phyloP scores from a whole-genome alignment of 2,113 vertebrate species.

The Archilochus colubris region DNA sequence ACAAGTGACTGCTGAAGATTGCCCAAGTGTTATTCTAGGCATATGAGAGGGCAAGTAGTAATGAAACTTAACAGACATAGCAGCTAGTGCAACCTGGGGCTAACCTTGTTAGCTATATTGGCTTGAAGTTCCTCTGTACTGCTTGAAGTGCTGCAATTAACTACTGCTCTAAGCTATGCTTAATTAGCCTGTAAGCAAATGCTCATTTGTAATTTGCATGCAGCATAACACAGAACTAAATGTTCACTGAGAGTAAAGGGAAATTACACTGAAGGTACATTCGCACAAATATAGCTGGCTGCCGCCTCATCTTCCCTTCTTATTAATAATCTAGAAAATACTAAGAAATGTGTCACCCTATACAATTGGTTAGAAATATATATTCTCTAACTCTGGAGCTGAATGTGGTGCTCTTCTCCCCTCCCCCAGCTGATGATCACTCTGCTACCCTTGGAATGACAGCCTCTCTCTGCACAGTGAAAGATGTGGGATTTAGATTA shows the following conservation, averaged over 20 bases:
- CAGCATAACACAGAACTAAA: background rate
- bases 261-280: slow-evolving; percentile 10
- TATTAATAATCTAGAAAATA: slow-evolving; percentile 15
- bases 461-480: background rate
- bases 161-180: slow-evolving; percentile 25
- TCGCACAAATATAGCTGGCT: slow-evolving; percentile 22
- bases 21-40: background rate
- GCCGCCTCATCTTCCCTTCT: background rate
- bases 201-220: slow-evolving; percentile 22
- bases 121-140: background rate
- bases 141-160: slow-evolving; percentile 27
- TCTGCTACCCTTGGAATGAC: background rate
- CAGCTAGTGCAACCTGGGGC: background rate
- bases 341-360: background rate
- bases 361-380: background rate
- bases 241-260: slow-evolving; percentile 16
- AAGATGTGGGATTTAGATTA: background rate
- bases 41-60: background rate
- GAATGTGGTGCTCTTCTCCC: background rate
- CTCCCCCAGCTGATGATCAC: background rate
- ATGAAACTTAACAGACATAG: background rate
- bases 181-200: slow-evolving; percentile 52
- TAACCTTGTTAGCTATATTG: background rate
- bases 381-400: background rate
- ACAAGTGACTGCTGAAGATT: background rate